Evolutionary conservation across 2,797 vertebrate genomes (phyloP), one percentile per base, ranked within the genome.

Genomic region (Nothura maculosa): DNA sequence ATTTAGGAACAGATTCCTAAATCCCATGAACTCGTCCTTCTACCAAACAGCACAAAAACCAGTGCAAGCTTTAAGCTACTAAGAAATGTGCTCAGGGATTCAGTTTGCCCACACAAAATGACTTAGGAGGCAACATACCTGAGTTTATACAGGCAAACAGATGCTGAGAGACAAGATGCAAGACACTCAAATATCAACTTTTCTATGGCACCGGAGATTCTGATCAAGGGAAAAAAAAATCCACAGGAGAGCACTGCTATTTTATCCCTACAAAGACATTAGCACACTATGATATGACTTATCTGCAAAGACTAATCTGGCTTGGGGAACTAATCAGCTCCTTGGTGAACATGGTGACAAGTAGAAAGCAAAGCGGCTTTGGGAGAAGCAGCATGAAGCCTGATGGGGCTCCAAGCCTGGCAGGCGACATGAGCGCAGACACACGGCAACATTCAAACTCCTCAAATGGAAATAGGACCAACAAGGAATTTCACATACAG

Each of bases 281-380:
- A 9, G 30, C 36, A 13, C n/a, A 63, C 40, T 9, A 38, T 24
- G 52, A 20, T 43, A 11, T 2, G 32, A 63, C 21, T n/a, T n/a
- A 16, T 5, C 43, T 54, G 14, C 28, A 19, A 42, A 50, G 6
- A 5, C 14, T 3, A 6, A 28, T 12, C 3, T 24, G 43, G 38
- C 27, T 30, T 10, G n/a, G 22, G 24, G 38, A 42, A 22, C 32
- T 19, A 47, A 42, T 19, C 36, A 52, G 42, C 54, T 40, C 70
- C 47, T 27, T 21, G 30, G 47, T 3, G 2, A 38, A 24, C 5
- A 3, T 0, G 0, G 55, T n/a, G 48, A 47, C 42, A 36, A 40
- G 19, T 19, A 19, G 55, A 47, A 73, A 0, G 1, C 16, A 16
- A 82, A 42, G 13, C 21, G 74, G 43, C 24, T 47, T 11, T 21